Evolutionary conservation across 2,888 invertebrate genomes (phyloP).

Genomic region (Operophtera brumata): DNA sequence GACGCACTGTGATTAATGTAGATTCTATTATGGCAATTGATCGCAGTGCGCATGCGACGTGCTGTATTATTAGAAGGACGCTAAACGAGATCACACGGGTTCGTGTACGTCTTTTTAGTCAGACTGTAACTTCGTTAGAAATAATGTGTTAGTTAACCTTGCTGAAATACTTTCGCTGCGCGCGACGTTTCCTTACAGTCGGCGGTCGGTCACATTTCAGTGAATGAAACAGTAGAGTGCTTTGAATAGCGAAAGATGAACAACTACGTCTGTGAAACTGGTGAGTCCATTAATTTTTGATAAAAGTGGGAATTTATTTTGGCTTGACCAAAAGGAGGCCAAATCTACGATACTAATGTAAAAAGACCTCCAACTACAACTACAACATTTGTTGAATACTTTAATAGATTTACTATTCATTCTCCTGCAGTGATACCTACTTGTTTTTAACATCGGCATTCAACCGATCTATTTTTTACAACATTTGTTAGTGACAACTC

Average conservation of each 20-base stretch:
- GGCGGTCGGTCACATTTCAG: constrained; percentile 31
- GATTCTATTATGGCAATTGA: constrained; percentile 73
- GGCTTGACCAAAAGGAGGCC: too few species aligned
- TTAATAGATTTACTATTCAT: too few species aligned
- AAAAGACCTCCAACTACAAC: too few species aligned
- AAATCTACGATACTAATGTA: too few species aligned
- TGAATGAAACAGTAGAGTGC: constrained; percentile 32
- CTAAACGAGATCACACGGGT: constrained; percentile 58
- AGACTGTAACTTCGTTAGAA: constrained; percentile 33
- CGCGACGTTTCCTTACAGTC: constrained; percentile 19
- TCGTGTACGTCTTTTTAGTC: constrained; percentile 39
- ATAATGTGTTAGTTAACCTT: constrained; percentile 40
- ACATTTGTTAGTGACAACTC: too few species aligned
- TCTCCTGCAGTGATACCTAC: too few species aligned
- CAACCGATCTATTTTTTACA: too few species aligned
- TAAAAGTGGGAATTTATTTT: background rate
- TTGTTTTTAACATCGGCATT: too few species aligned
- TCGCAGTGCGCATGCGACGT: constrained; percentile 71
- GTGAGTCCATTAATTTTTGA: constrained; percentile 37
- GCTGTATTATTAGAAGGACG: constrained; percentile 66
- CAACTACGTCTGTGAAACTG: constrained; percentile 40
- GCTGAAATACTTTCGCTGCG: constrained; percentile 29
- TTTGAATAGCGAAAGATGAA: constrained; percentile 41
- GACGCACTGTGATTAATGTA: constrained; percentile 65
- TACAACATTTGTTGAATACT: too few species aligned